These are phyloP conservation scores for Sebastolobus altivelis DNA, from an alignment of 2,797 vertebrate species.

Conservation along the genomic window DNA sequence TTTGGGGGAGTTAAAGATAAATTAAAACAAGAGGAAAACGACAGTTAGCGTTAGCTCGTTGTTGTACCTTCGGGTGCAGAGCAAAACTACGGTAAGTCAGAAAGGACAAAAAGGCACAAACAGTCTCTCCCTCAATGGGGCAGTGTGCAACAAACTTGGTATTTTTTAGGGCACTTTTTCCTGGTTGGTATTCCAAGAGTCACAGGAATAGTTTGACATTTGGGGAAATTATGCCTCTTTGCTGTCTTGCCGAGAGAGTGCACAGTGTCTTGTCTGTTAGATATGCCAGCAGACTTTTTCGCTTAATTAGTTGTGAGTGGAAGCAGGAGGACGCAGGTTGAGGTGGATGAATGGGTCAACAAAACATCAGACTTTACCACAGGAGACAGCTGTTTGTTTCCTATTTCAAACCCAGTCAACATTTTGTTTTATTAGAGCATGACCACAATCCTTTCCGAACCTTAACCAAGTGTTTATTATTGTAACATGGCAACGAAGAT, in stretches of 20 bases:
- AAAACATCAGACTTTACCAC: not conserved
- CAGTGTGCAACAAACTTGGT: not conserved
- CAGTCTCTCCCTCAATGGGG: not conserved
- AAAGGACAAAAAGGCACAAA: not conserved
- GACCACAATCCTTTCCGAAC: not conserved
- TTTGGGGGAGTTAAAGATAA: not conserved
- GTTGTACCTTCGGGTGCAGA: not conserved
- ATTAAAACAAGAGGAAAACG: not conserved
- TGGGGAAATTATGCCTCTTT: not conserved
- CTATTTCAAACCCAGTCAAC: not conserved
- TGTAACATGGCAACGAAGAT: not conserved
- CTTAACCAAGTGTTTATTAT: conserved; percentile 10
- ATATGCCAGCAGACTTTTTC: not conserved
- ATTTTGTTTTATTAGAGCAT: not conserved
- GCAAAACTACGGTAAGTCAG: not conserved
- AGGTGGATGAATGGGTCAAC: not conserved
- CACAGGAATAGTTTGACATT: not conserved
- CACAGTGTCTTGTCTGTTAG: not conserved
- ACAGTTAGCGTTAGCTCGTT: not conserved
- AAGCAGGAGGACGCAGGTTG: not conserved
- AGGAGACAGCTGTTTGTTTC: conserved; percentile 6
- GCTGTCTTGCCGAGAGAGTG: not conserved
- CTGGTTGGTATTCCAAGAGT: not conserved
- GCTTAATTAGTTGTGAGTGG: not conserved
- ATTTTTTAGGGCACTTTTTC: not conserved